Evolutionary conservation across 1,140 invertebrate genomes (phyloP).

Genomic region (Tetranychus urticae): DNA sequence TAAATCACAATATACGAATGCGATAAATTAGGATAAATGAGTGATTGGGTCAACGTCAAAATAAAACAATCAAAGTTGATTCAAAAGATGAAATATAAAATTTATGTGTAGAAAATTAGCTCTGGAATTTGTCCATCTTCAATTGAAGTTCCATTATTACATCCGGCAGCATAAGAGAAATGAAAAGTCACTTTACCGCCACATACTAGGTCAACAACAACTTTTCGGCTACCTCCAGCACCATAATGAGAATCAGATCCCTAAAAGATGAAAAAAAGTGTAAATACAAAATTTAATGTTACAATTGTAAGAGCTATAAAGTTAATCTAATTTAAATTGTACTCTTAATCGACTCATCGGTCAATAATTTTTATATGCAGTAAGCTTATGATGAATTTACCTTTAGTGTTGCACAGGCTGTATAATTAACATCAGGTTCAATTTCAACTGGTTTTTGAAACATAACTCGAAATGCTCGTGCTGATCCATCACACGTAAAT

Average conservation of each 20-base stretch:
- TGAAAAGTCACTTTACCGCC: conserved; percentile 50
- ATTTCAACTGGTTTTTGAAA: conserved; percentile 72
- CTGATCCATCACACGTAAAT: conserved; percentile 55
- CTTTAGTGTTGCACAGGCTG: conserved; percentile 53
- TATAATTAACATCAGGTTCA: conserved; percentile 49
- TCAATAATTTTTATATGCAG: background rate
- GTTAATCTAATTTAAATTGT: no score
- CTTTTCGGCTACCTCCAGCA: conserved; percentile 48
- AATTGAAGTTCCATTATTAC: conserved; percentile 70
- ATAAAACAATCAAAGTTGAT: no score
- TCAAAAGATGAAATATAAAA: background rate
- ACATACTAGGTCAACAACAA: conserved; percentile 44
- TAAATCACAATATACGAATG: no score
- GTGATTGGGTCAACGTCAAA: no score
- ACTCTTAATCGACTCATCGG: no score
- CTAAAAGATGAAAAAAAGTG: conserved; percentile 25
- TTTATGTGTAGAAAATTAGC: conserved; percentile 22
- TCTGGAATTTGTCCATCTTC: conserved; percentile 77
- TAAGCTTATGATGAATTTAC: conserved; percentile 22
- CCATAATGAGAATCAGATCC: conserved; percentile 71
- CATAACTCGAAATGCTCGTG: conserved; percentile 57
- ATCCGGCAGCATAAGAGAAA: conserved; percentile 59
- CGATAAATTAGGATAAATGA: no score
- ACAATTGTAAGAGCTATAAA: background rate
- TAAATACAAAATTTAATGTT: background rate